Conservation (phyloP, 2,888 invertebrate species). For the Liposcelis brunnea region DNA sequence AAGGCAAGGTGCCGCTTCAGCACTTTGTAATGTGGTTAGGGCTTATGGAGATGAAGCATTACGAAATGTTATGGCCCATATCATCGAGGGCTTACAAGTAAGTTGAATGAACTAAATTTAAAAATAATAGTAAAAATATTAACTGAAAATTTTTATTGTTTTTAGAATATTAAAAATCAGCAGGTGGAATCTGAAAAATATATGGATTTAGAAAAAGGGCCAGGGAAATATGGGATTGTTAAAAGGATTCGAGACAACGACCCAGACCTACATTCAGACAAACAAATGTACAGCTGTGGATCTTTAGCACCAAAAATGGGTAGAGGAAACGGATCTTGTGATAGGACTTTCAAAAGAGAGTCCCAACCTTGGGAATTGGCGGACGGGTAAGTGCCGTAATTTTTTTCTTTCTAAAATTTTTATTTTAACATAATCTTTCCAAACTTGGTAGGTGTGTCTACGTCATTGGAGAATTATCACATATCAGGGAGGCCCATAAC, state of each 20-base stretch:
- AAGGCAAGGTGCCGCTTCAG: slow-evolving; percentile 35
- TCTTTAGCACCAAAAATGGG: slow-evolving; percentile 34
- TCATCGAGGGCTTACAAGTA: slow-evolving; percentile 25
- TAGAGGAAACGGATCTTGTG: slow-evolving; percentile 25
- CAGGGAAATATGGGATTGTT: slow-evolving; percentile 28
- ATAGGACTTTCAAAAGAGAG: slow-evolving; percentile 28
- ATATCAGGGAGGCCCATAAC: slow-evolving; percentile 21
- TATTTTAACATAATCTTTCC: slow-evolving; percentile 7
- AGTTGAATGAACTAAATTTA: too few relatives aligned
- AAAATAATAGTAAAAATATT: too few relatives aligned
- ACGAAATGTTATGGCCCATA: slow-evolving; percentile 23
- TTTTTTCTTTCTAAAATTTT: neutral
- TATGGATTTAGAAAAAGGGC: slow-evolving; percentile 24
- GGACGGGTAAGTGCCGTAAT: slow-evolving; percentile 27
- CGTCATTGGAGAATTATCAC: slow-evolving; percentile 27
- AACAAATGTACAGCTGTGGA: slow-evolving; percentile 32
- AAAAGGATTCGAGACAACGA: slow-evolving; percentile 30
- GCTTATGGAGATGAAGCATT: slow-evolving; percentile 25
- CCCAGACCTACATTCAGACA: slow-evolving; percentile 27
- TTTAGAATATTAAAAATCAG: too few relatives aligned
- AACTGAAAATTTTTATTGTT: neutral
- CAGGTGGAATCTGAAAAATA: slow-evolving; percentile 22
- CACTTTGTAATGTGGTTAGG: slow-evolving; percentile 28
- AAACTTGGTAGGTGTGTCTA: slow-evolving; percentile 26
- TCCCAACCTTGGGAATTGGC: slow-evolving; percentile 35